Evolutionary conservation across 2,113 vertebrate genomes (phyloP).

Genomic region (Albula glossodonta): DNA sequence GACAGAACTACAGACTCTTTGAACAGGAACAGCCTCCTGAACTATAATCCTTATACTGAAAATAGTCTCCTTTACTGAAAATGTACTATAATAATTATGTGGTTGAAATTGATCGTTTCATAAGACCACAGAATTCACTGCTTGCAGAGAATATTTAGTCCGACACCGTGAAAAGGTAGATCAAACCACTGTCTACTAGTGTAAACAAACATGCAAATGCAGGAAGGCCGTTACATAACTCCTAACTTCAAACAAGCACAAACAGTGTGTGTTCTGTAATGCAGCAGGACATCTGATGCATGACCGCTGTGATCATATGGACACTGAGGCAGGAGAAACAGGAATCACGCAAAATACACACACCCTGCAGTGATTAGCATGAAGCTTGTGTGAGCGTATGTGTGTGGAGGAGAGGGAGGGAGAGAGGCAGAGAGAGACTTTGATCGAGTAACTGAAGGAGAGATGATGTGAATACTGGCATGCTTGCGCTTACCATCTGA

Average conservation of each 20-base stretch:
- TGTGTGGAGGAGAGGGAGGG: slow-evolving; percentile 26
- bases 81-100: too few relatives aligned
- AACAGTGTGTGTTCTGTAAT: not conserved
- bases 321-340: not conserved
- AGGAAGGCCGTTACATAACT: not conserved
- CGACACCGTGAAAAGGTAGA: not conserved
- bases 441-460: not conserved
- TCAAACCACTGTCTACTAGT: not conserved
- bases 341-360: not conserved
- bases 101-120: not conserved
- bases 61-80: too few relatives aligned
- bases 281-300: too few relatives aligned
- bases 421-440: slow-evolving; percentile 25
- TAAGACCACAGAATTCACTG: not conserved
- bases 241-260: not conserved
- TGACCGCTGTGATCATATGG: too few relatives aligned
- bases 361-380: not conserved
- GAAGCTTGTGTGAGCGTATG: not conserved
- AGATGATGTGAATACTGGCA: not conserved
- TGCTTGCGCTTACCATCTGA: slow-evolving; percentile 86
- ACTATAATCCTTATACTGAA: too few relatives aligned
- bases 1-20: too few relatives aligned
- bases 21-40: too few relatives aligned
- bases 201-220: too few relatives aligned
- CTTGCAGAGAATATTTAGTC: not conserved